Conservation (phyloP, 2,888 invertebrate genomes). For the Escarpia spicata region DNA sequence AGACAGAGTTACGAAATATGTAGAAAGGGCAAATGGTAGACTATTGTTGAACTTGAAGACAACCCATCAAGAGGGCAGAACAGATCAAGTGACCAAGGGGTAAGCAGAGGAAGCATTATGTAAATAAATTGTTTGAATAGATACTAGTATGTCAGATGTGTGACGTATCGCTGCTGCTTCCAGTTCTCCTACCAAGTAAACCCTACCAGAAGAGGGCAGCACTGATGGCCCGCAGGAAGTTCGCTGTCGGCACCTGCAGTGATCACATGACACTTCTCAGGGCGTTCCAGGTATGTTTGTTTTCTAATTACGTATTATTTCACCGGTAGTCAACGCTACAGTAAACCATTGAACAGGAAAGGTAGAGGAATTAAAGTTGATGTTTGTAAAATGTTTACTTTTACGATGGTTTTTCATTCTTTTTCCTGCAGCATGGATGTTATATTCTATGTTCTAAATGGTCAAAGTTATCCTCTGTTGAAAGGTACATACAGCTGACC, state of each 20-base stretch:
- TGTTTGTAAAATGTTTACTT: neutral
- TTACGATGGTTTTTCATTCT: neutral
- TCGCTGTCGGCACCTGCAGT: constrained; percentile 81
- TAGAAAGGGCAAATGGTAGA: no score
- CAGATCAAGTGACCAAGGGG: no score
- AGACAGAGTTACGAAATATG: no score
- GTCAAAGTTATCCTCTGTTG: neutral
- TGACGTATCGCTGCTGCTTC: constrained; percentile 24
- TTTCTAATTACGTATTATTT: constrained; percentile 8
- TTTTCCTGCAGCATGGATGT: neutral
- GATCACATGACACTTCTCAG: constrained; percentile 89
- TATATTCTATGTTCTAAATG: neutral
- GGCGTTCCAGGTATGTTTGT: constrained; percentile 77
- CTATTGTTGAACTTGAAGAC: no score
- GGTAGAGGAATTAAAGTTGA: neutral
- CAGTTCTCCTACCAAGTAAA: constrained; percentile 74
- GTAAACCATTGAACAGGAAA: neutral
- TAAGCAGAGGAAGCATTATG: no score
- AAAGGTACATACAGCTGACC: neutral
- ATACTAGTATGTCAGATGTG: neutral
- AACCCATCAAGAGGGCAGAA: no score
- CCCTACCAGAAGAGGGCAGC: constrained; percentile 74
- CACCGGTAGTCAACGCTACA: neutral
- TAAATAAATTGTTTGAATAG: neutral
- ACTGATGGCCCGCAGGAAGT: constrained; percentile 74